Conservation (phyloP, 2,888 invertebrate species). For the Nineta flava region DNA sequence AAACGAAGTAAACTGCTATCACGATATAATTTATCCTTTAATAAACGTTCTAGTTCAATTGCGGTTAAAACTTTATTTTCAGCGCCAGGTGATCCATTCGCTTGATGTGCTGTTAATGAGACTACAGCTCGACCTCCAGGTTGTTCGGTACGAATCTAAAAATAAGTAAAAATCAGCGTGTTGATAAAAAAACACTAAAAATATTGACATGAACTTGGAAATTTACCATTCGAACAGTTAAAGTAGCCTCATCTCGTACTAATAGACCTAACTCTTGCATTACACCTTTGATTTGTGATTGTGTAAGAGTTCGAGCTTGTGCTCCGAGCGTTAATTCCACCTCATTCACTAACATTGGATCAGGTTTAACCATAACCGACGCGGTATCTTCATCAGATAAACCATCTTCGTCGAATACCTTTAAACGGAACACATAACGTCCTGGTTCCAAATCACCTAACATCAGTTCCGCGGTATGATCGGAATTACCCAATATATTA, state of each 20-base stretch:
- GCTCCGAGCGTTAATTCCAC: slow-evolving; percentile 70
- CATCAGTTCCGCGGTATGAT: slow-evolving; percentile 61
- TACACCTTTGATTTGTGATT: slow-evolving; percentile 57
- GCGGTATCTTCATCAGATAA: slow-evolving; percentile 67
- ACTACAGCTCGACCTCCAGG: slow-evolving; percentile 25
- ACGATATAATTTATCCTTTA: slow-evolving; percentile 50
- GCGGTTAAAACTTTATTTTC: slow-evolving; percentile 27
- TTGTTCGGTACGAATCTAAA: slow-evolving; percentile 5
- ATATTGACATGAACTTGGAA: too few species aligned
- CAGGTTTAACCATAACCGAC: slow-evolving; percentile 65
- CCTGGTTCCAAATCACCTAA: slow-evolving; percentile 73
- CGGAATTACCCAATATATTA: slow-evolving; percentile 58
- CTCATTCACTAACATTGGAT: slow-evolving; percentile 56
- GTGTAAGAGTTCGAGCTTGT: slow-evolving; percentile 48
- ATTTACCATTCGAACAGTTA: slow-evolving; percentile 37
- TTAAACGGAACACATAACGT: slow-evolving; percentile 72
- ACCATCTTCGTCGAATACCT: slow-evolving; percentile 85
- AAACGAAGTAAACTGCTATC: slow-evolving; percentile 56
- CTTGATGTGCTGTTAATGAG: slow-evolving; percentile 18
- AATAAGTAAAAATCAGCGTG: slow-evolving; percentile 8
- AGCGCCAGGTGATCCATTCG: neutral
- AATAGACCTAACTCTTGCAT: slow-evolving; percentile 67
- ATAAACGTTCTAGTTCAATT: slow-evolving; percentile 43
- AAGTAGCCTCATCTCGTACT: slow-evolving; percentile 53
- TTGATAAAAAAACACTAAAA: neutral